These are phyloP conservation scores for Morone saxatilis DNA, from an alignment of 2,113 vertebrate species.

Conservation along the genomic window DNA sequence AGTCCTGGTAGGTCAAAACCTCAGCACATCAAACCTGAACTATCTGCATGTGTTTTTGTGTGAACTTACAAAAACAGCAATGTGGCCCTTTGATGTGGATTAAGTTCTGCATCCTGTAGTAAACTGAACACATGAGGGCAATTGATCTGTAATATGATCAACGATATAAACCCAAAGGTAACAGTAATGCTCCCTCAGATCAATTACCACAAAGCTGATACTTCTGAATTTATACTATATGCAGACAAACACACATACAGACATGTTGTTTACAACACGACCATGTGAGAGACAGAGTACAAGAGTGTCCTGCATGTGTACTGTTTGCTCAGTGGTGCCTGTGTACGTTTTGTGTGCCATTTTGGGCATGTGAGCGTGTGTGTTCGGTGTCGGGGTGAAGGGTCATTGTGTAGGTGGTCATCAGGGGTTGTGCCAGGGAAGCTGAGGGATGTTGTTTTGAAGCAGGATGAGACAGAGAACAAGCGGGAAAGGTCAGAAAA, in stretches of 20 bases:
- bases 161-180: neutral
- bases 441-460: constrained; percentile 69
- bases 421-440: constrained; percentile 49
- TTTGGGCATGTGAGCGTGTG: constrained; percentile 33
- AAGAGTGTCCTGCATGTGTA: constrained; percentile 18
- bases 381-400: constrained; percentile 45
- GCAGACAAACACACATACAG: neutral
- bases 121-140: neutral
- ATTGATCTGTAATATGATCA: neutral
- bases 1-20: neutral
- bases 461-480: constrained; percentile 35
- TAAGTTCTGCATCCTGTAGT: neutral
- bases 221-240: constrained; percentile 6
- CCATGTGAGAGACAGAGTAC: constrained; percentile 46
- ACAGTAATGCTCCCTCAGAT: neutral
- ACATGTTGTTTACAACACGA: constrained; percentile 52
- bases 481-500: constrained; percentile 25
- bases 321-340: constrained; percentile 52
- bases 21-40: neutral
- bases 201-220: constrained; percentile 10
- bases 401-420: constrained; percentile 73
- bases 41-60: neutral
- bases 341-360: constrained; percentile 44
- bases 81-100: neutral
- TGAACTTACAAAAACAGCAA: neutral